Evolutionary conservation across 1,140 invertebrate species (phyloP), one percentile per base, ranked within the genome.

Genomic region (Drosophila arawakana): DNA sequence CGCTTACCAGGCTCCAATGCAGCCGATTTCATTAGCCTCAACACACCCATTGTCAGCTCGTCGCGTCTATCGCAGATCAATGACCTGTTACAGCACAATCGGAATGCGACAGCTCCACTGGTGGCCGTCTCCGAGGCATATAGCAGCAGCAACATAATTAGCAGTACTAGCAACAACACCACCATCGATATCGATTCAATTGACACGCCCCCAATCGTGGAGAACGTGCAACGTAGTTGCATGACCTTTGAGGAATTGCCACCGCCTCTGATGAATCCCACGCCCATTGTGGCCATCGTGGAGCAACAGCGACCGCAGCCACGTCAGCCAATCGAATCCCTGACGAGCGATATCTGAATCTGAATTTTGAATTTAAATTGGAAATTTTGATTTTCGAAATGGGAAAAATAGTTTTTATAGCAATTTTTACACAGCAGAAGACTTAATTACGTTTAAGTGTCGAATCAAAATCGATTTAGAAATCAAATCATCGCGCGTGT

Each of bases 1-100:
- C 50, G 62, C n/a, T 60, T 55, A 6, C 34, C 49, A 35, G 57
- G 41, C 44, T 15, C 71, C 41, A 18, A 7, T 2, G 25, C 57
- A 6, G 37, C 47, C 3, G 91, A 82, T 39, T 92, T 91, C 54
- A 92, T 92, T 7, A 89, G 72, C 50, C 52, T 92, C 18, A 90
- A 76, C 58, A 67, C 91, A 54, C 78, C 91, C 44, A 70, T 79
- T 54, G 68, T 75, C 65, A 92, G 89, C 63, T 91, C 89, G 52
- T 85, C 91, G 49, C 86, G 91, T 43, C 66, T 92, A 11, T 90
- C 88, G 2, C 91, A 92, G 76, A 92, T 92, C 13, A 92, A 92
- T 44, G 89, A 92, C 83, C 68, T 92, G 60, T 46, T 92, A 69
- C 89, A 92, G 62, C 86, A 91, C 55, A 92, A 91, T 78, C 91